These are phyloP conservation scores for Lasioglossum oenotherae DNA, from an alignment of 2,888 invertebrate genomes.

Conservation along the genomic window DNA sequence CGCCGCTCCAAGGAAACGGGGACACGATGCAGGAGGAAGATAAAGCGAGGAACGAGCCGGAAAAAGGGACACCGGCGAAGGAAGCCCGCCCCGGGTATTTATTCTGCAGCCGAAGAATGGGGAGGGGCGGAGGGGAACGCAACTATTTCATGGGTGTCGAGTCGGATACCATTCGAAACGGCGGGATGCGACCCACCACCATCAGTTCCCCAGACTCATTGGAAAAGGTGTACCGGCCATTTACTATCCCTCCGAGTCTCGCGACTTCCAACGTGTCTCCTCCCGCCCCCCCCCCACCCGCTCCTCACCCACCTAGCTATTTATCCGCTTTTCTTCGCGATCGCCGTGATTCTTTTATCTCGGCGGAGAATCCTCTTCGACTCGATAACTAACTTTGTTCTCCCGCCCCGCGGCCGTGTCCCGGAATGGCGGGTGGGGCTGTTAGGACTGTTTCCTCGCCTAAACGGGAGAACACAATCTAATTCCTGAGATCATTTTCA, in stretches of 20 bases:
- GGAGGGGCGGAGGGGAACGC: conserved; percentile 49
- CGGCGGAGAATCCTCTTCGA: conserved; percentile 34
- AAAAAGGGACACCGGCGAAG: conserved; percentile 41
- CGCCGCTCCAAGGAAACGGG: conserved; percentile 33
- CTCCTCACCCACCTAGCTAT: conserved; percentile 48
- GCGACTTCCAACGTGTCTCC: conserved; percentile 66
- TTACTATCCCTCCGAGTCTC: conserved; percentile 63
- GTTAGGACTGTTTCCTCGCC: too few species aligned
- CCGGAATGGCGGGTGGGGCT: neutral
- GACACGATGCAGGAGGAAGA: conserved; percentile 48
- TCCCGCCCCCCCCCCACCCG: neutral
- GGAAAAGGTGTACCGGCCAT: conserved; percentile 63
- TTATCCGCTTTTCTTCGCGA: conserved; percentile 67
- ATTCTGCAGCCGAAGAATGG: conserved; percentile 61
- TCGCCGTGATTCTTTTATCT: conserved; percentile 71
- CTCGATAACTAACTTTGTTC: conserved; percentile 40
- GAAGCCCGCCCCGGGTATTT: conserved; percentile 63
- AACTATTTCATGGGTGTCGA: conserved; percentile 69
- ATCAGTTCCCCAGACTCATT: conserved; percentile 36
- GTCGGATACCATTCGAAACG: conserved; percentile 38
- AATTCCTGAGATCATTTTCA: too few species aligned
- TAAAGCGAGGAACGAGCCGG: conserved; percentile 42
- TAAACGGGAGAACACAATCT: too few species aligned
- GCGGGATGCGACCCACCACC: neutral
- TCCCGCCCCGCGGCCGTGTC: neutral